Evolutionary conservation across 2,888 invertebrate genomes (phyloP), one percentile per base, ranked within the genome.

Genomic region (Eupithecia inturbata): DNA sequence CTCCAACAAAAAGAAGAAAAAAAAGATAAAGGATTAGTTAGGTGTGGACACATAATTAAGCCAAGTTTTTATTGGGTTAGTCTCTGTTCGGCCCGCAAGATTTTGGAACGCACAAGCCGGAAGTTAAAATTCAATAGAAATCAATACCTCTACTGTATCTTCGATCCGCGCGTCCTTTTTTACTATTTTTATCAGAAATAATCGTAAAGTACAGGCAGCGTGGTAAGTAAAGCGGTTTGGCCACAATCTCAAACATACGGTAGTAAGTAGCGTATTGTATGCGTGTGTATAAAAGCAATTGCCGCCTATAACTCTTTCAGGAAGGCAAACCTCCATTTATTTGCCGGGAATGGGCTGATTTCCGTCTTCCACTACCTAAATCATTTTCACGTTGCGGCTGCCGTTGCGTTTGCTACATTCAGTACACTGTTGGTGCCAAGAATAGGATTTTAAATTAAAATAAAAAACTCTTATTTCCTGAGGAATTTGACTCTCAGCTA

Each of bases 341-440:
- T 87, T 85, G 79, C 79, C 80, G 82, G 84, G 86, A 88, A 88
- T 86, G 87, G 88, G 81, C 81, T 80, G 87, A 84, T 85, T 87
- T 86, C 86, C 84, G 31, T 88, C 86, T 90, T 88, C 84, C 74
- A 83, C 88, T 88, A 87, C 89, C 87, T 92, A 91, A 92, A 92
- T 92, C 90, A 92, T 92, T 91, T 91, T 89, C 89, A 88, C 89
- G 84, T 89, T 70, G 62, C 67, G 69, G 64, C 33, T n/a, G 39
- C 39, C 62, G 28, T 69, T 64, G 63, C 19, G 49, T 71, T 74
- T 39, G 68, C 69, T 68, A 53, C 41, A 72, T 69, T 22, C 45
- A 73, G 36, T 68, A 45, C 68, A 67, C 66, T 60, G 49, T 26
- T 26, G 1, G 68, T 63, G 62, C 36, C 67, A 67, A 57, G 63